Percentiles rank a stretch among this genome's conserved stretches.
Evolutionary conservation across 1,140 invertebrate genomes (phyloP).

Genomic region (Aphelenchoides fujianensis): DNA sequence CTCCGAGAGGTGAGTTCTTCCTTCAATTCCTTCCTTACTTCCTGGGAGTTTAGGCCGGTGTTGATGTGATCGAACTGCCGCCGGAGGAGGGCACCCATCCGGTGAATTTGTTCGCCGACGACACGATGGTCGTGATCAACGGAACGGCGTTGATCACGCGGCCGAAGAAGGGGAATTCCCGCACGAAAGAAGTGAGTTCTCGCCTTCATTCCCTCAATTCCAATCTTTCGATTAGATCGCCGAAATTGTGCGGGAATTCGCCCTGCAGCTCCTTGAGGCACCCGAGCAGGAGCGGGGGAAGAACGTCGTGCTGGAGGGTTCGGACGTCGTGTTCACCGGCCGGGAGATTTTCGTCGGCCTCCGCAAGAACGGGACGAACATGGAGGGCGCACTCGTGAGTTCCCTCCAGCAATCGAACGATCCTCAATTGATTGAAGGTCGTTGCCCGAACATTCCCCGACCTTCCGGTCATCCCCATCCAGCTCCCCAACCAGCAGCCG

Average conservation of each 20-base stretch:
- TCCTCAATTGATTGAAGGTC: no score
- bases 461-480: constrained; percentile 53
- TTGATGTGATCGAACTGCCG: constrained; percentile 87
- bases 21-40: neutral
- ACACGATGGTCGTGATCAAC: constrained; percentile 81
- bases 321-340: constrained; percentile 56
- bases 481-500: constrained; percentile 36
- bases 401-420: constrained; percentile 15
- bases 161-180: constrained; percentile 70
- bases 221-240: constrained; percentile 24
- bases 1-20: constrained; percentile 44
- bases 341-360: constrained; percentile 60
- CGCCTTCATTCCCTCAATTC: constrained; percentile 9
- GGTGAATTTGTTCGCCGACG: constrained; percentile 81
- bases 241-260: constrained; percentile 34
- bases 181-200: constrained; percentile 72
- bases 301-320: constrained; percentile 52
- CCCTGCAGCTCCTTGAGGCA: constrained; percentile 52
- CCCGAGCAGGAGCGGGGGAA: constrained; percentile 42
- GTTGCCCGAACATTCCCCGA: constrained; percentile 52
- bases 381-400: constrained; percentile 58
- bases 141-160: constrained; percentile 80
- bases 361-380: constrained; percentile 58
- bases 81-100: constrained; percentile 71
- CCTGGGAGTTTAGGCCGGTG: constrained; percentile 70